Percentiles rank a stretch among this genome's conserved stretches.
These are phyloP conservation scores for Diorhabda sublineata DNA, from an alignment of 1,140 invertebrate genomes.

Conservation along the genomic window DNA sequence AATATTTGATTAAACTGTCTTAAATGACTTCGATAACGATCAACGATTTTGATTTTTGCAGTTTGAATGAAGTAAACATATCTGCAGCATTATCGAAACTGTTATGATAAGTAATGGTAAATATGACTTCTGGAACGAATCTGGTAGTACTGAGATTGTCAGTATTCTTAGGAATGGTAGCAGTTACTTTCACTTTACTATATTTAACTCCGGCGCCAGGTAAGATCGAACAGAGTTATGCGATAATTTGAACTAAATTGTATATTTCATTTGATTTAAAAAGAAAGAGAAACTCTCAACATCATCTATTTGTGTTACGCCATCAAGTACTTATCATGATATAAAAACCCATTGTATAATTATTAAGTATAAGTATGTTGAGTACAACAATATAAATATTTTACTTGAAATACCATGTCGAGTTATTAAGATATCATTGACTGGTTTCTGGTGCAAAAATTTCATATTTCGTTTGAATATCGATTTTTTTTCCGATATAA, in stretches of 20 bases:
- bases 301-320: not conserved
- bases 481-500: no score
- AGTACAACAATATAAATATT: not conserved
- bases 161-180: slow-evolving; percentile 48
- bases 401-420: not conserved
- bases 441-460: no score
- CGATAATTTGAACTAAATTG: not conserved
- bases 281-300: not conserved
- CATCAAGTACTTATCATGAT: not conserved
- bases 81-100: no score
- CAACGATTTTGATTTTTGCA: no score
- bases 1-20: no score
- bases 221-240: slow-evolving; percentile 41
- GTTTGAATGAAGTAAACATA: no score
- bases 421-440: no score
- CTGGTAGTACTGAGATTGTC: slow-evolving; percentile 33
- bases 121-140: slow-evolving; percentile 32
- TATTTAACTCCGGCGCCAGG: slow-evolving; percentile 66
- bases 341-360: not conserved
- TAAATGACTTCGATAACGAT: no score
- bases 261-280: not conserved
- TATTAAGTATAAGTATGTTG: not conserved
- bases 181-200: slow-evolving; percentile 62
- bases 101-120: not conserved
- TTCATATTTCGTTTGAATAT: no score